phyloP scores from a whole-genome alignment of 1,140 invertebrate species.

The Theocolax elegans region DNA sequence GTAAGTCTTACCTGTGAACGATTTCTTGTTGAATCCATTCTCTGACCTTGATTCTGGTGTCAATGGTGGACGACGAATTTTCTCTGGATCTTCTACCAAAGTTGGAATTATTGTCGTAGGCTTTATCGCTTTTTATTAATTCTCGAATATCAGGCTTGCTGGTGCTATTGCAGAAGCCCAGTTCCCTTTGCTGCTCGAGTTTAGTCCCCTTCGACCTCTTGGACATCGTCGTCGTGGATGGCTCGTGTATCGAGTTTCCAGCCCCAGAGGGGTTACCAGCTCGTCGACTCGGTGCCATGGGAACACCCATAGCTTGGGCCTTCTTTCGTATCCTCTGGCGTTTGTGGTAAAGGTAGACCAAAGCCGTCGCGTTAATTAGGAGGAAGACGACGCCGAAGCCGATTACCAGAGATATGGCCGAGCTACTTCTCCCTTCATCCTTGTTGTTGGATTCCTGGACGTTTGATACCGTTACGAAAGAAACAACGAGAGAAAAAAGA shows the following conservation, averaged over 20 bases:
- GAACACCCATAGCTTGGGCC: background rate
- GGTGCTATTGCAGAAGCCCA: constrained; percentile 57
- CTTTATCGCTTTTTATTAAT: constrained; percentile 65
- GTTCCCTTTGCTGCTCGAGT: constrained; percentile 40
- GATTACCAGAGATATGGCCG: constrained; percentile 78
- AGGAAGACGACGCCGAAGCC: constrained; percentile 83
- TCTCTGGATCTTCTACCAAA: constrained; percentile 73
- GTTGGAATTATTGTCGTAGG: constrained; percentile 73
- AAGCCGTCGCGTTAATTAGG: constrained; percentile 83
- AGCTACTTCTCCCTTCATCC: constrained; percentile 47
- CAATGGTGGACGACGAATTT: constrained; percentile 82
- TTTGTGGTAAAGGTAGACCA: constrained; percentile 82
- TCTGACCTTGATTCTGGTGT: constrained; percentile 84
- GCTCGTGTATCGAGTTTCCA: background rate
- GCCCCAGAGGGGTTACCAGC: background rate
- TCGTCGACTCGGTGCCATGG: too few species aligned
- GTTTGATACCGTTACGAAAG: background rate
- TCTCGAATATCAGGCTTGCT: constrained; percentile 64
- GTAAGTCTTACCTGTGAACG: constrained; percentile 68
- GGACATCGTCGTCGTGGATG: constrained; percentile 49
- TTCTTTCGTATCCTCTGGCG: constrained; percentile 71
- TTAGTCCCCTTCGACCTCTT: constrained; percentile 50
- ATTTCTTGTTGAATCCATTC: constrained; percentile 86
- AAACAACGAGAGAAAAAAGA: background rate
- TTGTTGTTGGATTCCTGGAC: background rate